Evolutionary conservation across 2,888 invertebrate species (phyloP), one percentile per base, ranked within the genome.

Genomic region (Gari tellinella): DNA sequence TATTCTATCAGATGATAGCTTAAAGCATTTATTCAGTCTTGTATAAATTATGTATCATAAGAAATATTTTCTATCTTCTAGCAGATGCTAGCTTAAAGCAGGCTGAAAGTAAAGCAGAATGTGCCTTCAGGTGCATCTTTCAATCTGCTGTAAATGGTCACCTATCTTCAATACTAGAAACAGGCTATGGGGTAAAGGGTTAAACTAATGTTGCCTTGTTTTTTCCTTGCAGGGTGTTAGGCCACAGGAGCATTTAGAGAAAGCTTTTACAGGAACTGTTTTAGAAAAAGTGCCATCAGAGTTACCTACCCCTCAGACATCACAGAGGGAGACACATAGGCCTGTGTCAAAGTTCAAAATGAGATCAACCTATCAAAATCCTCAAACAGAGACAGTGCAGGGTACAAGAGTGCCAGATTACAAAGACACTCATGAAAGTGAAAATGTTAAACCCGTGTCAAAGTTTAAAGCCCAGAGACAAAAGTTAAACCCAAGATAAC

Each of bases 401-500:
- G 48, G 25, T 14, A 12, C 56, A 23, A 37, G 8, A n/a, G 5
- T 19, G 31, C 51, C 31, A 2, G 10, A 21, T 43, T 49, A 12
- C 43, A 41, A 26, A 51, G 15, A 40, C 15, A 17, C 12, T 31
- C 53, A 57, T n/a, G 21, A 17, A 37, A 25, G 14, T 41, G 66
- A 67, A 43, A 65, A 55, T 14, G 52, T 72, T 25, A 81, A 70
- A 58, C 76, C 82, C 38, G 72, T 87, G 46, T 87, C 86, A 38
- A 86, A 72, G 62, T 87, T 87, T 58, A 87, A 80, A 69, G 81
- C 85, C 10, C 72, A 76, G 19, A 81, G 83, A 79, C 73, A 82
- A 48, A 69, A 67, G 10, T 10, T 31, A 7, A 31, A 31, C 10
- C 31, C 31, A 31, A 21, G 31, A 31, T 31, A 31, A 31, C 31